Conservation (phyloP, 92 coral and sea anemone species). For the Actinernus sp. region DNA sequence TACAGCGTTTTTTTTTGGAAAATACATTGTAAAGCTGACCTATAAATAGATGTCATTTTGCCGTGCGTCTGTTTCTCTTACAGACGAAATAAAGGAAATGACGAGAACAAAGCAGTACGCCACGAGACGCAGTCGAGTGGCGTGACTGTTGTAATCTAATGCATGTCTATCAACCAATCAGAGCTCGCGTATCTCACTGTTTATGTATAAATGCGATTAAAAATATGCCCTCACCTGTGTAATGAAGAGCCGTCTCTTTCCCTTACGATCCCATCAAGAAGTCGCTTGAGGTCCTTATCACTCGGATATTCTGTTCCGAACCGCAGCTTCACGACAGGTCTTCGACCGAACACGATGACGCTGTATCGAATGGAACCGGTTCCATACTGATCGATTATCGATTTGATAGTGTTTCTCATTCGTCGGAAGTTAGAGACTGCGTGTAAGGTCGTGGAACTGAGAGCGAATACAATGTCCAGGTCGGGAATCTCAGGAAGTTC, state of each 20-base stretch:
- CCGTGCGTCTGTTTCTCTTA: too few species aligned
- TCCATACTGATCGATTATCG: conserved; percentile 69
- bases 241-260: conserved; percentile 18
- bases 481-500: conserved; percentile 57
- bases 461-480: conserved; percentile 75
- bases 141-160: too few species aligned
- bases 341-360: conserved; percentile 73
- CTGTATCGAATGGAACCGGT: conserved; percentile 68
- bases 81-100: too few species aligned
- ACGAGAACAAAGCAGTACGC: too few species aligned
- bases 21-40: too few species aligned
- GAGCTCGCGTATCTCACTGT: too few species aligned
- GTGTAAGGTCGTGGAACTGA: conserved; percentile 69
- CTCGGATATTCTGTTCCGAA: conserved; percentile 32
- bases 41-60: too few species aligned
- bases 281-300: conserved; percentile 30
- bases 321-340: conserved; percentile 56
- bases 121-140: too few species aligned
- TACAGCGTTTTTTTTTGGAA: too few species aligned
- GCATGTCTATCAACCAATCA: too few species aligned
- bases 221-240: conserved; percentile 16
- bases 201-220: too few species aligned
- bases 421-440: conserved; percentile 55
- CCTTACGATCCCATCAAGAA: conserved; percentile 19
- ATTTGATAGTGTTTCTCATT: conserved; percentile 69